These are phyloP conservation scores for Isichthys henryi DNA, from an alignment of 2,113 vertebrate species.

Conservation along the genomic window DNA sequence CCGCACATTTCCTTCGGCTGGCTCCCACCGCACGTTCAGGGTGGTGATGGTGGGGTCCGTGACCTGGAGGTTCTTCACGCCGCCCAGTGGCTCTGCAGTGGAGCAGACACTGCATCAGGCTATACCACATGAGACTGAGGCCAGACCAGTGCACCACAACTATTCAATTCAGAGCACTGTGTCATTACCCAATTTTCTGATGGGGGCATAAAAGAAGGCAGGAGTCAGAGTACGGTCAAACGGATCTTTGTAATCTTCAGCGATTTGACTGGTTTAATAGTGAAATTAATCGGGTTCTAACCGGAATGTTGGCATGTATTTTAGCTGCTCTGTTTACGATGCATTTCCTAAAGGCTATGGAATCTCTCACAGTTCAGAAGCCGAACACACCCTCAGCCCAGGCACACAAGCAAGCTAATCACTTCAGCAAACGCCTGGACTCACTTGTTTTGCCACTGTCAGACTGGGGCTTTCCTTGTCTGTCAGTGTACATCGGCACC, in stretches of 20 bases:
- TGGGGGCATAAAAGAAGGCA: background rate
- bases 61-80: constrained; percentile 76
- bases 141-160: background rate
- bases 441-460: constrained; percentile 81
- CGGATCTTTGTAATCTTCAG: background rate
- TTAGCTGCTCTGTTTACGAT: background rate
- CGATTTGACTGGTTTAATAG: background rate
- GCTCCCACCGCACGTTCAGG: constrained; percentile 77
- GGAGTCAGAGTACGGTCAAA: background rate
- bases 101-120: background rate
- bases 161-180: background rate
- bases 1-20: constrained; percentile 77
- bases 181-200: background rate
- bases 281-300: background rate
- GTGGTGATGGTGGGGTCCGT: constrained; percentile 75
- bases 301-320: background rate
- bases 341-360: background rate
- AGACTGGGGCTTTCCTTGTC: constrained; percentile 78
- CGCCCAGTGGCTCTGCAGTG: constrained; percentile 75
- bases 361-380: background rate
- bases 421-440: constrained; percentile 34
- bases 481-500: constrained; percentile 81
- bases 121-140: constrained; percentile 33
- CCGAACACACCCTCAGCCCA: background rate
- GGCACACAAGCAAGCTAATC: background rate